These are phyloP conservation scores for Hystrix brachyura DNA, from an alignment of 2,113 vertebrate genomes.

Conservation along the genomic window DNA sequence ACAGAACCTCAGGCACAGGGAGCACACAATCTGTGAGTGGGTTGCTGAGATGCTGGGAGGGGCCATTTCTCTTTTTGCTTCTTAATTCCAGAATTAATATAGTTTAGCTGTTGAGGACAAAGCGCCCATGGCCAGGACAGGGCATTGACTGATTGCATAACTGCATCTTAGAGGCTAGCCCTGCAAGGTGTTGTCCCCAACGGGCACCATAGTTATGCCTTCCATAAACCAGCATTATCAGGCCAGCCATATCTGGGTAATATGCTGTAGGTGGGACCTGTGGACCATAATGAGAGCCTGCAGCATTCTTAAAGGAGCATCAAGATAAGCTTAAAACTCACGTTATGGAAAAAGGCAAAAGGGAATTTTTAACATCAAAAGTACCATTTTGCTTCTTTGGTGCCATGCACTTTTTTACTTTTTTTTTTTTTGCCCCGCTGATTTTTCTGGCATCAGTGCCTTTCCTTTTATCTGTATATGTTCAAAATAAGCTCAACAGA, in stretches of 20 bases:
- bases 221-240: background rate
- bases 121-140: background rate
- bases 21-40: too few species aligned
- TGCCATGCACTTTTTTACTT: background rate
- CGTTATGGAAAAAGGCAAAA: background rate
- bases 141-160: background rate
- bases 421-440: background rate
- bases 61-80: background rate
- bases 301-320: background rate
- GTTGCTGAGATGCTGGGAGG: background rate
- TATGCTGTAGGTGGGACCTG: background rate
- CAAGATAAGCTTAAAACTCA: background rate
- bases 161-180: background rate
- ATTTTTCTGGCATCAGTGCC: background rate
- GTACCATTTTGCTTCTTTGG: background rate
- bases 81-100: background rate
- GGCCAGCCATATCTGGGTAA: background rate
- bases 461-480: background rate
- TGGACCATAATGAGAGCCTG: background rate
- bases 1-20: background rate
- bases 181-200: background rate
- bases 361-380: background rate
- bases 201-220: background rate
- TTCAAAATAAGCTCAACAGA: constrained; percentile 19
- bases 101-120: background rate